Percentiles rank a stretch among this genome's conserved stretches.
Conservation (phyloP, 2,797 vertebrate genomes). For the Parambassis ranga region DNA sequence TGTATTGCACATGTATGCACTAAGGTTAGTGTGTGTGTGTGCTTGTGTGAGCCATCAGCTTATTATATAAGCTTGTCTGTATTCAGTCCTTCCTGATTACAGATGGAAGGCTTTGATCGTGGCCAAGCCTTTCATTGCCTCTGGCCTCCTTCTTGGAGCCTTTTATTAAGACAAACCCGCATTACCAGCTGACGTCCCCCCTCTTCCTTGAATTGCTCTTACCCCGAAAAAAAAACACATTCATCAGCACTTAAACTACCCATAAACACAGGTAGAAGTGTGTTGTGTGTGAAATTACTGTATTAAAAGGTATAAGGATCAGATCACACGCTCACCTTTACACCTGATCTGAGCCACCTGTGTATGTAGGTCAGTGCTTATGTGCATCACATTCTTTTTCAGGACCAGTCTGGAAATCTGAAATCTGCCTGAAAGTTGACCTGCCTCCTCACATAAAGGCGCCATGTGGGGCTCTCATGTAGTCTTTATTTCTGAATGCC, state of each 20-base stretch:
- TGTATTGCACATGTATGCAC: background rate
- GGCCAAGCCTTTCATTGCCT: conserved; percentile 55
- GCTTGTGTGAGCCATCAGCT: conserved; percentile 36
- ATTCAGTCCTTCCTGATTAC: conserved; percentile 61
- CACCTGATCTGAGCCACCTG: conserved; percentile 28
- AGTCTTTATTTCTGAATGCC: background rate
- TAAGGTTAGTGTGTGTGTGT: conserved; percentile 13
- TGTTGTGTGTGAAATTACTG: background rate
- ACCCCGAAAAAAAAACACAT: background rate
- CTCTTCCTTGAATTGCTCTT: background rate
- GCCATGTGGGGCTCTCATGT: background rate
- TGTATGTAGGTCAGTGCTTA: conserved; percentile 40
- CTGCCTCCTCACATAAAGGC: background rate
- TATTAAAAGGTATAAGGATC: conserved; percentile 1
- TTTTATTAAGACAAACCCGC: conserved; percentile 59
- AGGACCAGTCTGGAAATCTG: background rate
- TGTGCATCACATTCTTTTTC: background rate
- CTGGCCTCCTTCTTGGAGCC: conserved; percentile 35
- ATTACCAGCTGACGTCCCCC: background rate
- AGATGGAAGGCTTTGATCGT: conserved; percentile 63
- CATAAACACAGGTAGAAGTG: background rate
- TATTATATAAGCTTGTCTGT: conserved; percentile 50
- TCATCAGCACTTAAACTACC: conserved; percentile 20
- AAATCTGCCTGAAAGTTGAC: background rate
- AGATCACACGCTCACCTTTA: conserved; percentile 4